Percentiles rank a stretch among this genome's conserved stretches.
Evolutionary conservation across 2,113 vertebrate species (phyloP).

Genomic region (Zosterops pallidus): DNA sequence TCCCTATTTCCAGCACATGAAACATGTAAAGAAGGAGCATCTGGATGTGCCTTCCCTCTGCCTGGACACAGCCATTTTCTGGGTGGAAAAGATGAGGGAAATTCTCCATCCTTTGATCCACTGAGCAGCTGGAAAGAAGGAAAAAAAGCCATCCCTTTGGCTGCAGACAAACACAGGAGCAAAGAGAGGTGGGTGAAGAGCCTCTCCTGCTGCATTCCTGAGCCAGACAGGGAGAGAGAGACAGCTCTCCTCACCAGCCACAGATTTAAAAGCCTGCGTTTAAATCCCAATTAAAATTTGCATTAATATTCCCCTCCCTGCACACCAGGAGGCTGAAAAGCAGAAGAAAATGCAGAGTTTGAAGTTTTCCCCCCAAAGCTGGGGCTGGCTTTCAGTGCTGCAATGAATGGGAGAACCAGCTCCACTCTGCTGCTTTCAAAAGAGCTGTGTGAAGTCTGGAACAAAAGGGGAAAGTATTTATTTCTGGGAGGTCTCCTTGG

Average conservation of each 20-base stretch:
- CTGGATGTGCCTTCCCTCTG: background rate
- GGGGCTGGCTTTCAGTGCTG: background rate
- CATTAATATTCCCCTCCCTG: background rate
- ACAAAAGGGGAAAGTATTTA: conserved; percentile 55
- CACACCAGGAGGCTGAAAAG: background rate
- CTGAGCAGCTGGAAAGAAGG: background rate
- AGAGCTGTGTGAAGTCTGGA: conserved; percentile 17
- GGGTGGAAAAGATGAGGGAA: background rate
- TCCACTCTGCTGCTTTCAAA: conserved; percentile 10
- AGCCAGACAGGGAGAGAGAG: background rate
- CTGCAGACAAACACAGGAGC: background rate
- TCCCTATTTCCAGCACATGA: background rate
- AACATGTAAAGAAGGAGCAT: background rate
- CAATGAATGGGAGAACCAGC: conserved; percentile 2
- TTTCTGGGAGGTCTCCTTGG: conserved; percentile 52
- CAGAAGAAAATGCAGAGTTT: background rate
- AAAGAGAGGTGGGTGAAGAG: background rate
- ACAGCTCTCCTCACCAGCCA: background rate
- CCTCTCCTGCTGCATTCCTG: background rate
- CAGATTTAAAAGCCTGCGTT: background rate
- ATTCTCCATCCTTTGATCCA: background rate
- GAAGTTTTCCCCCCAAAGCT: background rate
- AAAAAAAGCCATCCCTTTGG: background rate
- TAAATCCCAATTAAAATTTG: background rate
- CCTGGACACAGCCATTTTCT: background rate